Base-by-base conservation (phyloP, 2,797 vertebrate species). In the Poecilia picta region DNA sequence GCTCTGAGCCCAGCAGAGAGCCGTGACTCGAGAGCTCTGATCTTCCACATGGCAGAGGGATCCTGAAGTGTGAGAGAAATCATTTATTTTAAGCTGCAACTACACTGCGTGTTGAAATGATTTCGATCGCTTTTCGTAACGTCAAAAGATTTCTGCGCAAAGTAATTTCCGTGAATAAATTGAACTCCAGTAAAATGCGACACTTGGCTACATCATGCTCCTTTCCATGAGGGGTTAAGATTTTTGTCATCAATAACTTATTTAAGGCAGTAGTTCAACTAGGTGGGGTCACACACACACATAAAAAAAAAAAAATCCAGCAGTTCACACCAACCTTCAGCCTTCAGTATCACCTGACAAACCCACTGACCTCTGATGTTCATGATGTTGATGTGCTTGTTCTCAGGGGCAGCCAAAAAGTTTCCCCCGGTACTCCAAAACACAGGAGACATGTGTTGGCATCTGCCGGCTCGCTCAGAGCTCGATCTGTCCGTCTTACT, bases 371-470 rank as follows among this genome's bases (percentile, higher is more conserved):
- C 96, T 20, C 88, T 95, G 55, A 96, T 91, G 46, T 91, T 93
- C 95, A 96, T 96, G 83, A 97, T 96, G 91, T 94, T 95, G 85
- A 97, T 88, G 78, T 94, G 92, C 90, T 95, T 96, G 90, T 95
- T 96, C 82, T 96, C 95, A 43, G 95, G 95, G 15, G 95, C 91
- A 25, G 96, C 95, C 80, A 97, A 66, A 73, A 96, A 94, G 80
- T 92, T 89, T 15, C 96, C 96, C 5, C 89, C 93, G 72, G 93
- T 85, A 76, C 96, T 96, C 96, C 96, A 97, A 86, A 91, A 93
- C 0, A 96, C 95, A 4, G 94, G 91, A 47, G 94, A 94, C 88
- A 94, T 88, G 85, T 90, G 90, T 47, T 95, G 93, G 85, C 91
- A 93, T 78, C 93, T 91, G 72, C 84, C 76, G 0, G 91, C 68